phyloP scores from a whole-genome alignment of 2,113 vertebrate species.

The Taurulus bubalis region DNA sequence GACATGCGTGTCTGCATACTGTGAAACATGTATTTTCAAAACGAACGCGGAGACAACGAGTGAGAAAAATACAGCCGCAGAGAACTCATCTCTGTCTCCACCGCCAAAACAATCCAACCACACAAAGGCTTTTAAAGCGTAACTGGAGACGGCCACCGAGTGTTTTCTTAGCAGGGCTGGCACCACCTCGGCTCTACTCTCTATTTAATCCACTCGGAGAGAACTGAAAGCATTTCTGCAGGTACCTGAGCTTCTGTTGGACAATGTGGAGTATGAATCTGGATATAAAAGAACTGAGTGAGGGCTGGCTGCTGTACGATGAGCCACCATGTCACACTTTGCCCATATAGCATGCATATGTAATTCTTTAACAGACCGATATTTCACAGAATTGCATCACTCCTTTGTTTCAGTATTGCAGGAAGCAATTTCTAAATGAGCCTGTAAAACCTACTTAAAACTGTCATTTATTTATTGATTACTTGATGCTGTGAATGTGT shows the following conservation, averaged over 20 bases:
- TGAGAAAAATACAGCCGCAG: constrained; percentile 1
- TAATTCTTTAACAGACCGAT: too few relatives aligned
- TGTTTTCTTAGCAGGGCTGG: constrained; percentile 36
- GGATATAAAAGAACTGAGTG: not conserved
- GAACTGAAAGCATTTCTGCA: constrained; percentile 43
- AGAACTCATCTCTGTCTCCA: not conserved
- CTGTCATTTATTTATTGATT: constrained; percentile 3
- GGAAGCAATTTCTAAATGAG: constrained; percentile 3
- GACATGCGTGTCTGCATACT: not conserved
- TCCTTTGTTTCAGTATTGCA: not conserved
- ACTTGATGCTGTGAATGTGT: constrained; percentile 13
- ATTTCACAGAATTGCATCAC: not conserved
- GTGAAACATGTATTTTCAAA: constrained; percentile 7
- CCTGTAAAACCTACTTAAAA: not conserved
- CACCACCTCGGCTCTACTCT: constrained; percentile 21
- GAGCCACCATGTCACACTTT: not conserved
- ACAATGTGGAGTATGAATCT: not conserved
- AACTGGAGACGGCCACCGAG: constrained; percentile 27
- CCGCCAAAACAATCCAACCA: constrained; percentile 6
- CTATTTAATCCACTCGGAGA: not conserved
- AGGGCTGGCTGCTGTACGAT: not conserved
- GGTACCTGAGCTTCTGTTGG: constrained; percentile 7
- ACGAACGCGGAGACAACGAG: constrained; percentile 4
- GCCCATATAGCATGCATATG: not conserved
- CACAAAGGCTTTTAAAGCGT: constrained; percentile 24